Evolutionary conservation across 2,113 vertebrate species (phyloP), one percentile per base, ranked within the genome.

Genomic region (Lonchura striata): DNA sequence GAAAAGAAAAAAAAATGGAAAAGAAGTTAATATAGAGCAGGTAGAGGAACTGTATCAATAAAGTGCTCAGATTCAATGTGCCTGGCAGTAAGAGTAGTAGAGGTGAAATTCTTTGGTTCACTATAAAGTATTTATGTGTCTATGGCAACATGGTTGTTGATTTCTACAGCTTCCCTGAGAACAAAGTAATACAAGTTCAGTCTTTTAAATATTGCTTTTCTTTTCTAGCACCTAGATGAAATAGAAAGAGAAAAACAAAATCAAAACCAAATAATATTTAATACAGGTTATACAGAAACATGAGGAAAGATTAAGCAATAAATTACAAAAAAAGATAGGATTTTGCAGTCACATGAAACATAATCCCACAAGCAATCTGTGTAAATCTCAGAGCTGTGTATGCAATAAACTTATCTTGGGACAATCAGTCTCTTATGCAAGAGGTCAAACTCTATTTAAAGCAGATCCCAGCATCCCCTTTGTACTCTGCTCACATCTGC

Each of bases 301-400:
- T 11, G 61, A 93, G 41, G 41, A 84, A 31, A 53, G 85, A 88
- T 96, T 94, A 88, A 90, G 72, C 47, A 88, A 88, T 78, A 94
- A 95, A 95, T 68, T 23, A 64, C 85, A 64, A 94, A 88, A 49
- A 93, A 93, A 93, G 69, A 84, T 7, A 39, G 82, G 89, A 91
- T 94, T 96, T 91, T 46, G 57, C 42, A 68, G 81, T 95, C 93
- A 89, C 77, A 95, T 89, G 91, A 92, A 96, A 82, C 86, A 84
- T 96, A 96, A 97, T 95, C 88, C 91, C 84, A 82, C n/a, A 12
- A 94, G 70, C 93, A 95, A 84, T 94, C 91, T 91, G 77, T 89
- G 65, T 72, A 91, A 84, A 94, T 87, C 95, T 94, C 80, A 95
- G 81, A 91, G 61, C 89, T 71, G 41, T 82, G 31, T 87, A 91